phyloP scores from a whole-genome alignment of 1,140 invertebrate species.

The Archegozetes longisetosus region DNA sequence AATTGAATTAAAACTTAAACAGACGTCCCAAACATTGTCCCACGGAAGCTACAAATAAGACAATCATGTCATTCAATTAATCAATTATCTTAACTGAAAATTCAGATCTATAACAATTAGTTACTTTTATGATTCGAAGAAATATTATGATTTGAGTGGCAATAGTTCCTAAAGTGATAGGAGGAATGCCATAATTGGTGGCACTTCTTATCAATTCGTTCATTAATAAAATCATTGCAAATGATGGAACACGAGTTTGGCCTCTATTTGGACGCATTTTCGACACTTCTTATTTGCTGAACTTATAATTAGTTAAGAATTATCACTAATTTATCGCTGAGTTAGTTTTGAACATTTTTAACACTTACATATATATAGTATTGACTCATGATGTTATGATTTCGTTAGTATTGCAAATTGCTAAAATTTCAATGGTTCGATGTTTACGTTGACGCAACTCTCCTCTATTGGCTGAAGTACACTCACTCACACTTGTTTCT shows the following conservation, averaged over 20 bases:
- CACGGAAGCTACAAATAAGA: constrained; percentile 32
- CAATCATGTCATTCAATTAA: constrained; percentile 30
- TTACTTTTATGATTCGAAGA: constrained; percentile 22
- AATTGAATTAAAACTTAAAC: constrained; percentile 41
- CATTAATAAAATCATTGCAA: background rate
- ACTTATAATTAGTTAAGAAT: too few species aligned
- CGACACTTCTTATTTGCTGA: too few species aligned
- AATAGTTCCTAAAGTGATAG: constrained; percentile 40
- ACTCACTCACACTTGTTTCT: too few species aligned
- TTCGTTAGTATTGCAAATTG: too few species aligned
- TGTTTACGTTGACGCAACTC: too few species aligned
- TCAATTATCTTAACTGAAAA: constrained; percentile 2
- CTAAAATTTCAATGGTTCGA: too few species aligned
- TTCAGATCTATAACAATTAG: background rate
- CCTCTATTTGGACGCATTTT: background rate
- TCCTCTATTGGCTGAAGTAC: too few species aligned
- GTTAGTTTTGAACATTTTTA: too few species aligned
- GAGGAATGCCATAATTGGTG: constrained; percentile 34
- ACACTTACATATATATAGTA: too few species aligned
- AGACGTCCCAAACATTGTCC: constrained; percentile 36
- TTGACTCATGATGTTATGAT: too few species aligned
- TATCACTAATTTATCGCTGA: too few species aligned
- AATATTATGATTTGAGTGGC: constrained; percentile 28
- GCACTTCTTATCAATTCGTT: background rate
- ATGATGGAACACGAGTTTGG: background rate